Percentiles rank a stretch among this genome's conserved stretches.
Evolutionary conservation across 92 coral and sea anemone genomes (phyloP).

Genomic region (Phenganax stokvisi): DNA sequence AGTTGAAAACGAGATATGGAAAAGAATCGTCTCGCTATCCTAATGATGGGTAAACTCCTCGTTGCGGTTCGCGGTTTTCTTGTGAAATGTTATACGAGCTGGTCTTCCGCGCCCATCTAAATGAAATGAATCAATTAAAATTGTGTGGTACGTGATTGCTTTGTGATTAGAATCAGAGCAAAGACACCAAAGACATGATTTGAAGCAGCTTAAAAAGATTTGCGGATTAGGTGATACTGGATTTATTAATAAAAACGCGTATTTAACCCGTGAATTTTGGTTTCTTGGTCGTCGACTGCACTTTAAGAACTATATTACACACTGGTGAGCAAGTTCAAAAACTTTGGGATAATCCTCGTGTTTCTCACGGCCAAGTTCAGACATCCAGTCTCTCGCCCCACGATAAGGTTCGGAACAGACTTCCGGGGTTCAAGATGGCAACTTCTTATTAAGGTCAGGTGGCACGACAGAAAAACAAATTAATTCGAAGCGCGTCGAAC

Average conservation of each 20-base stretch:
- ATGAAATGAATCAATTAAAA: slow-evolving; percentile 30
- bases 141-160: slow-evolving; percentile 11
- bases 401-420: slow-evolving; percentile 36
- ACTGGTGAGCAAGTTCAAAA: not conserved
- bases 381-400: slow-evolving; percentile 9
- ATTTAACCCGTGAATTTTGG: not conserved
- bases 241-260: slow-evolving; percentile 5
- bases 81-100: slow-evolving; percentile 28
- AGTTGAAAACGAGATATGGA: slow-evolving; percentile 15
- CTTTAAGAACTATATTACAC: not conserved
- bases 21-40: slow-evolving; percentile 4
- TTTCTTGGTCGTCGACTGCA: not conserved
- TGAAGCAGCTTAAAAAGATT: slow-evolving; percentile 2
- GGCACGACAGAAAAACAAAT: slow-evolving; percentile 29
- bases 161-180: slow-evolving; percentile 20
- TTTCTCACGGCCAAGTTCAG: slow-evolving; percentile 22
- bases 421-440: slow-evolving; percentile 34
- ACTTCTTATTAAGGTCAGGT: slow-evolving; percentile 30
- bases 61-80: slow-evolving; percentile 17
- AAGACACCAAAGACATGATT: slow-evolving; percentile 26
- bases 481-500: slow-evolving; percentile 29
- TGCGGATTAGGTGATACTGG: slow-evolving; percentile 14
- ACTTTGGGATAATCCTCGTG: not conserved
- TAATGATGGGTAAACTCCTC: not conserved
- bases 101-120: slow-evolving; percentile 10